Evolutionary conservation across 2,888 invertebrate genomes (phyloP), one percentile per base, ranked within the genome.

Genomic region (Pyralis farinalis): DNA sequence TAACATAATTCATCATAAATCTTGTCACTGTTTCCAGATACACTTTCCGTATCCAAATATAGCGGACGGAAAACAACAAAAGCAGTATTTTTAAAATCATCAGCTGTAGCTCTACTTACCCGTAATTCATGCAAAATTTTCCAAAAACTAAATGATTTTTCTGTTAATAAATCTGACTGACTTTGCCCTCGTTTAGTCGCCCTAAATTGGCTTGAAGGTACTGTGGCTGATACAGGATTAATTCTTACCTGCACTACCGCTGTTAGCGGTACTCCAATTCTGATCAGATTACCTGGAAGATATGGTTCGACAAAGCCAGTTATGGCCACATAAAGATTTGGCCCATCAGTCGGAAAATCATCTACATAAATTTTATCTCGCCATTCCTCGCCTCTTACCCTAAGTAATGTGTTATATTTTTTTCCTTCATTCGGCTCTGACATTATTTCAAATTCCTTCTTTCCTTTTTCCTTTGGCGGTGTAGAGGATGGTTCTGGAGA

Each of bases 371-470:
- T 71, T 57, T 80, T 84, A 52, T 90, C 90, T 53, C 86, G 77
- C 90, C 90, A 90, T 58, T 91, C 91, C 60, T 91, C 91, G 7
- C 89, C 90, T 31, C 90, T 74, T 1, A 81, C 76, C 51, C 90
- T 75, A 7, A 91, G 73, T 20, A 59, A 63, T 3, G 90, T 91
- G 49, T 84, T 88, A 48, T 80, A 80, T 53, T 90, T 90, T 45
- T 85, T 87, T 1, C 69, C 78, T 47, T 74, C 79, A 8, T 60
- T 61, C 9, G 58, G 57, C 44, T 71, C 71, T 3, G 60, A 51
- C 1, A 51, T 25, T 39, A 43, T 38, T n/a, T 44, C 20, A 9
- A 32, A 34, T 3, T 64, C 56, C 41, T 71, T 71, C 43, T 73
- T 78, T 8, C 60, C 64, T 47, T 78, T 80, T 1, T 52, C 55